Evolutionary conservation across 2,888 invertebrate species (phyloP).

Genomic region (Aradus depressus): DNA sequence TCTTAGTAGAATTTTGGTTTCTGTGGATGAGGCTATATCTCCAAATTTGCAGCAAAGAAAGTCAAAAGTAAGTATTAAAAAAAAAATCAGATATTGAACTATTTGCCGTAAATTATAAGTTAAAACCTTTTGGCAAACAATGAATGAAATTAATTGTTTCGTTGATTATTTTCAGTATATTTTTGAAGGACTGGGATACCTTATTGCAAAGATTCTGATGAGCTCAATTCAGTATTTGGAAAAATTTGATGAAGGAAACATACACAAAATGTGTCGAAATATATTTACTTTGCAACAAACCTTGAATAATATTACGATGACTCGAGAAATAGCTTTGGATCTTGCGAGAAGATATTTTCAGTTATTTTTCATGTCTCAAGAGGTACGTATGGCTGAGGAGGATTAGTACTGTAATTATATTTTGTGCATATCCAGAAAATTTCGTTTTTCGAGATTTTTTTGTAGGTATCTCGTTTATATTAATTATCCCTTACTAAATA

Average conservation of each 20-base stretch:
- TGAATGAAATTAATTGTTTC: slow-evolving; percentile 14
- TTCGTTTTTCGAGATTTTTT: no score
- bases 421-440: no score
- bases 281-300: slow-evolving; percentile 76
- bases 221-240: slow-evolving; percentile 68
- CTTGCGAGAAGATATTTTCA: slow-evolving; percentile 83
- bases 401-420: no score
- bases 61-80: slow-evolving; percentile 56
- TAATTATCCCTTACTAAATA: no score
- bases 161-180: slow-evolving; percentile 54
- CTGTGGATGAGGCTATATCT: slow-evolving; percentile 65
- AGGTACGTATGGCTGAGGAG: slow-evolving; percentile 49
- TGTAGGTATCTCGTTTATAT: no score
- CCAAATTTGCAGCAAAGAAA: slow-evolving; percentile 65
- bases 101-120: background rate
- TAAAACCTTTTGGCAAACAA: background rate
- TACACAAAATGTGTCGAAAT: slow-evolving; percentile 76
- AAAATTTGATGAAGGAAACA: slow-evolving; percentile 66
- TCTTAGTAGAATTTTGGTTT: slow-evolving; percentile 62
- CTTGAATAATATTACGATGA: slow-evolving; percentile 70
- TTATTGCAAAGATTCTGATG: slow-evolving; percentile 68
- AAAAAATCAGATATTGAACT: no score
- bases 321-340: slow-evolving; percentile 72
- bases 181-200: slow-evolving; percentile 77
- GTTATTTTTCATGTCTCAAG: slow-evolving; percentile 67